Base-by-base conservation (phyloP, 2,888 invertebrate species). In the Erynnis tages region DNA sequence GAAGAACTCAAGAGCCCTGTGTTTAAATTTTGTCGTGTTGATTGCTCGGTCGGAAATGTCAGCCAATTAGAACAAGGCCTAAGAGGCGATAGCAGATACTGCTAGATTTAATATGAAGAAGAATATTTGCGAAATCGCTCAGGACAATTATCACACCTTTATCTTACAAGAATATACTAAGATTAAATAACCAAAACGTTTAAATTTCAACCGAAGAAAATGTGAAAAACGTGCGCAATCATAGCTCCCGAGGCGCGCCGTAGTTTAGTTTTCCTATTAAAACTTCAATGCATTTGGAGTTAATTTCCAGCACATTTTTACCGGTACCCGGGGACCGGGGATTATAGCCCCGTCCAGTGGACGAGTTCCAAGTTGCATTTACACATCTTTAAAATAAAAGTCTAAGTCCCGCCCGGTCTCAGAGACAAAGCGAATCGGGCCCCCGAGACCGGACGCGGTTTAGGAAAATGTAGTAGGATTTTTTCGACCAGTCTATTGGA, bases 371-470 rank as follows among this genome's bases (percentile, higher is more conserved):
- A 44, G 44, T 43, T 19, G 13, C 34, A 45, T 45, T 45, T 45
- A 34, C 45, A 45, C 34, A 34, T 47, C 47, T 38, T 46, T 47
- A 38, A 29, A 47, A 37, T 47, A 47, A 38, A 47, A 37, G 27
- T 25, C 37, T 14, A 46, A 47, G 19, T 38, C 47, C 37, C 43
- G 2, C 21, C 10, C 25, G 19, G 19, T 14, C 37, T 37, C 13
- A n/a, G 29, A 29, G 37, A 47, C 47, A 37, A 37, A 46, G 37
- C 35, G 13, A 47, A 47, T 29, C 13, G 46, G 35, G 13, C 46
- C 46, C 46, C 8, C 0, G 46, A 37, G 46, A 46, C 16, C 45
- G 25, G 25, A 35, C 45, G 45, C 19, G 45, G 45, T 32, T 45
- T 46, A 16, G 7, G 25, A 35, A 35, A 46, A 46, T 46, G 32